Base-by-base conservation (phyloP, 2,797 vertebrate species). In the Cirrhinus mrigala region DNA sequence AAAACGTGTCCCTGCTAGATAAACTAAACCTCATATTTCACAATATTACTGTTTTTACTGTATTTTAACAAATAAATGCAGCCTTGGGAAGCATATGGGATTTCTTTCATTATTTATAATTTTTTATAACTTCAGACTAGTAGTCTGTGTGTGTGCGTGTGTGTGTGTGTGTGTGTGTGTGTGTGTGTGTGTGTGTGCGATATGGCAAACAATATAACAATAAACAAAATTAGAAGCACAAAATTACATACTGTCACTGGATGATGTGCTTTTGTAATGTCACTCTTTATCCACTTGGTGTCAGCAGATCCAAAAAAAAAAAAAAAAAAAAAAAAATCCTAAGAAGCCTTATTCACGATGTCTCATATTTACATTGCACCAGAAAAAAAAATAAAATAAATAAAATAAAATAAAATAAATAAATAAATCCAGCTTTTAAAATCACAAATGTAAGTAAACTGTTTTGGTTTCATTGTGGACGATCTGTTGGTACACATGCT, bases 261-360 rank as follows among this genome's bases (percentile, higher is more conserved):
- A 56, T 76, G 6, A 14, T 66, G 12, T 46, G 22, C n/a, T 76
- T 7, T 29, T 66, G 83, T 60, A 79, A 84, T 84, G 8, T 15
- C n/a, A 24, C 4, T n/a, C 24, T 84, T 18, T 29, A 78, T 44
- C 83, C 83, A 79, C 64, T 58, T 78, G 83, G 24, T 78, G 83
- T 70, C 83, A 84, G 75, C 64, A 78, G 16, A 54, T 56, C 18
- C 78, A 33, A 50, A 80, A 54, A 0, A 7, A 74, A 70, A 29
- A 50, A 80, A 4, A 40, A n/a, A 68, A 8, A 24, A 15, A 12
- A 52, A 3, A 44, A n/a, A 20, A 4, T 62, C 22, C 22, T 24
- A 29, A 62, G 24, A 22, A 1, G 11, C 8, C 1, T 16, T 3
- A 22, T 46, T 11, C 58, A 22, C n/a, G 22, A 56, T 70, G 44